A percentile compares a stretch with the other conserved stretches of the same genome.
Evolutionary conservation across 2,797 vertebrate species (phyloP).

Genomic region (Onychomys leucogaster): DNA sequence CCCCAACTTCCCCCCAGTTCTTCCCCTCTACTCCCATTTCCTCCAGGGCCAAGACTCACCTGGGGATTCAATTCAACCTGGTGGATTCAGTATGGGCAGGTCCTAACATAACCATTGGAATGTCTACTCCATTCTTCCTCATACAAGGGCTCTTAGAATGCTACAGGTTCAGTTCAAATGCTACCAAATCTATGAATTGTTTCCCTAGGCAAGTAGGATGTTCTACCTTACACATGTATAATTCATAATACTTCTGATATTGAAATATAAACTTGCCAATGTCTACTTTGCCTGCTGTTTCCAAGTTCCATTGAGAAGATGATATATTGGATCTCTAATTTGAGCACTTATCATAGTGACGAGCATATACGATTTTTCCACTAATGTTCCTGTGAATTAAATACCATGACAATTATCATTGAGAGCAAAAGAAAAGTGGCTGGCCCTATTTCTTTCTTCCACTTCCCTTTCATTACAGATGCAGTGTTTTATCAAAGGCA

Average conservation of each 20-base stretch:
- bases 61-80: no score
- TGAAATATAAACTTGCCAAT: not conserved
- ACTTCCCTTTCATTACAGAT: not conserved
- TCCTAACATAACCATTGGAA: not conserved
- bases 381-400: slow-evolving; percentile 1
- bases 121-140: not conserved
- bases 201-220: not conserved
- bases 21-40: no score
- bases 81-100: no score
- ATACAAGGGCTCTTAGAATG: not conserved
- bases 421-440: not conserved
- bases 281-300: not conserved
- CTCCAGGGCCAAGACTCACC: no score
- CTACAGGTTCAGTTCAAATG: not conserved
- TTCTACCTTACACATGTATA: not conserved
- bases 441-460: not conserved
- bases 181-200: not conserved
- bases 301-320: not conserved
- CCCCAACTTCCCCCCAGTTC: no score
- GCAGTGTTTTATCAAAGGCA: slow-evolving; percentile 4
- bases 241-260: not conserved
- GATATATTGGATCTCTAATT: slow-evolving; percentile 32
- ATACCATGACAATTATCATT: not conserved
- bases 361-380: not conserved
- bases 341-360: not conserved